A percentile compares a stretch with the other conserved stretches of the same genome.
Evolutionary conservation across 2,797 vertebrate species (phyloP).

Genomic region (Champsocephalus esox): DNA sequence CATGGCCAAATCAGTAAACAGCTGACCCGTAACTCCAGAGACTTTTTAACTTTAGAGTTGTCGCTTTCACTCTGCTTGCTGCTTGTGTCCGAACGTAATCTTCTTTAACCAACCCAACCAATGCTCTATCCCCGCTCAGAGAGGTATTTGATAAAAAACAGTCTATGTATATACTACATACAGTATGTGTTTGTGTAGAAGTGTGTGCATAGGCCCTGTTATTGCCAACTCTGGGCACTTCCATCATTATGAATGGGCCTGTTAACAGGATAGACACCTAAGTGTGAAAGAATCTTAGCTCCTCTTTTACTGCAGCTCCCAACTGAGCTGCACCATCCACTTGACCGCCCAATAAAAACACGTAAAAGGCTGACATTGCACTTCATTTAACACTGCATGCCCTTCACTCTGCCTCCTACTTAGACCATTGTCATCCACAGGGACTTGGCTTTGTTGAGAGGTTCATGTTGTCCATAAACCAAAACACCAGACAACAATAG

Average conservation of each 20-base stretch:
- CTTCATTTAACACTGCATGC: constrained; percentile 72
- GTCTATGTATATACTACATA: background rate
- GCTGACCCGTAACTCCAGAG: background rate
- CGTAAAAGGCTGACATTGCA: constrained; percentile 73
- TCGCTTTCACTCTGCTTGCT: background rate
- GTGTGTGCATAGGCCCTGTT: constrained; percentile 5
- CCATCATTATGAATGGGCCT: constrained; percentile 39
- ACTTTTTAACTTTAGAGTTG: background rate
- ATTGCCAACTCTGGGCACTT: background rate
- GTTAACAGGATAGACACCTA: constrained; percentile 66
- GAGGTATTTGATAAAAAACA: background rate
- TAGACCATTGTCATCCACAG: constrained; percentile 64
- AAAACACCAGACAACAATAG: constrained; percentile 76
- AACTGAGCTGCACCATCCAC: constrained; percentile 48
- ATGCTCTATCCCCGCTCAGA: background rate
- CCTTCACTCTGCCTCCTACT: constrained; percentile 71
- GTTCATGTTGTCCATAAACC: constrained; percentile 77
- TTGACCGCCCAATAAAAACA: constrained; percentile 71
- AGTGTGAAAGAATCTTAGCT: constrained; percentile 71
- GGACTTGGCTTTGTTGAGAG: constrained; percentile 73
- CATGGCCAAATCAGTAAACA: background rate
- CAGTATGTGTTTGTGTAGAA: constrained; percentile 3
- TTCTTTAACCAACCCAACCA: background rate
- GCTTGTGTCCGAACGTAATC: background rate
- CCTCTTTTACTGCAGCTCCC: constrained; percentile 69